Percentiles rank a stretch among this genome's conserved stretches.
phyloP scores from a whole-genome alignment of 2,113 vertebrate genomes.

The Microtus montanus region DNA sequence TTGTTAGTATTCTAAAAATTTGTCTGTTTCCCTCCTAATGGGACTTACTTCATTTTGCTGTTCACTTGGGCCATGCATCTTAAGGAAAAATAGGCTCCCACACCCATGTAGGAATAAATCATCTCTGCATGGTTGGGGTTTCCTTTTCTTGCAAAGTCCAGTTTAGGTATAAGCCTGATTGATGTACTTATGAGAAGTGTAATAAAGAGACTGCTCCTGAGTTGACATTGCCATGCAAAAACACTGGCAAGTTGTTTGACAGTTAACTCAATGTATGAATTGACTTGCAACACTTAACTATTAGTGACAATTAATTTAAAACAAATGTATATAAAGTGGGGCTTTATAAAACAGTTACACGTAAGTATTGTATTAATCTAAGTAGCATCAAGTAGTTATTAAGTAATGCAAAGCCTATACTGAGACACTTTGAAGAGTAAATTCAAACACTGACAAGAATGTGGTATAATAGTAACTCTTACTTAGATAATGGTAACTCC shows the following conservation, averaged over 20 bases:
- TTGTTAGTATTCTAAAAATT: conserved; percentile 1
- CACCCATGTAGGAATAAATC: neutral
- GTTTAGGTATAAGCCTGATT: neutral
- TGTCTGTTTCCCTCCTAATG: neutral
- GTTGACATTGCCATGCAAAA: conserved; percentile 27
- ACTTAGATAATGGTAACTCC: neutral
- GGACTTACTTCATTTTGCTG: neutral
- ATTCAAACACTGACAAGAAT: neutral
- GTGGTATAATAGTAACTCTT: neutral
- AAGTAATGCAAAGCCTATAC: neutral
- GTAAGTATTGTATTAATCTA: neutral
- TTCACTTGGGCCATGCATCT: neutral
- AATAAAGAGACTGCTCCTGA: neutral
- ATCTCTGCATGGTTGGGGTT: neutral
- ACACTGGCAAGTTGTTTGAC: neutral
- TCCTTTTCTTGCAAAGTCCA: conserved; percentile 5
- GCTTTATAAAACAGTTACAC: neutral
- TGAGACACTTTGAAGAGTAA: neutral
- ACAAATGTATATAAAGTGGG: neutral
- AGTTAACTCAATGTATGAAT: conserved; percentile 12
- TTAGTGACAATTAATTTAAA: conserved; percentile 28
- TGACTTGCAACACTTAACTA: neutral
- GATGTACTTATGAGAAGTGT: neutral
- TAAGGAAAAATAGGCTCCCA: neutral
- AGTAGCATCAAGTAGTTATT: neutral